Conservation (phyloP, 2,113 vertebrate species). For the Alosa alosa region DNA sequence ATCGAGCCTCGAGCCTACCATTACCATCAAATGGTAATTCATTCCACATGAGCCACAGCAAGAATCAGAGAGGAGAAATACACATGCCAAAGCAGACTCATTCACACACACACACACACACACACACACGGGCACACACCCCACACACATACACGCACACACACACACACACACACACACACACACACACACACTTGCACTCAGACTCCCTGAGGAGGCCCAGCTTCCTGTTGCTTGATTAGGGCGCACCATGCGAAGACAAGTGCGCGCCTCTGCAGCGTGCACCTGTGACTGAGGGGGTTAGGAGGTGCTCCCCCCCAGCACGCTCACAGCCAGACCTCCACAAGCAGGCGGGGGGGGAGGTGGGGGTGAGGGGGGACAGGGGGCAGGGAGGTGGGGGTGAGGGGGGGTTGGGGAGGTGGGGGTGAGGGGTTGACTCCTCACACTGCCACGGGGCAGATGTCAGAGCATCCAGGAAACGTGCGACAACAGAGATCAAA, state of each 20-base stretch:
- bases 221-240: constrained; percentile 83
- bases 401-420: constrained; percentile 15
- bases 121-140: constrained; percentile 33
- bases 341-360: background rate
- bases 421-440: constrained; percentile 15
- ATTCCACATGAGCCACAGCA: constrained; percentile 81
- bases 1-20: constrained; percentile 74
- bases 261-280: constrained; percentile 75
- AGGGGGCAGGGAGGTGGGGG: constrained; percentile 26
- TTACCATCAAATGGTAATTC: constrained; percentile 86
- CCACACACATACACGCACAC: constrained; percentile 39
- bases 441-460: constrained; percentile 39
- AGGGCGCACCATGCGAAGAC: constrained; percentile 81
- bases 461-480: constrained; percentile 37
- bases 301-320: constrained; percentile 55
- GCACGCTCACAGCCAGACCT: background rate
- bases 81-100: constrained; percentile 20
- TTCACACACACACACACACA: background rate
- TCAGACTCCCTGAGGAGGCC: constrained; percentile 60
- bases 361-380: constrained; percentile 40
- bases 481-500: background rate
- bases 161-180: constrained; percentile 36
- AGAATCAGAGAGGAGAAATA: constrained; percentile 26
- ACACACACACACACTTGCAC: constrained; percentile 35
- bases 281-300: constrained; percentile 82